A percentile compares a stretch with the other conserved stretches of the same genome.
phyloP scores from a whole-genome alignment of 2,888 invertebrate species.

The Eupeodes luniger region DNA sequence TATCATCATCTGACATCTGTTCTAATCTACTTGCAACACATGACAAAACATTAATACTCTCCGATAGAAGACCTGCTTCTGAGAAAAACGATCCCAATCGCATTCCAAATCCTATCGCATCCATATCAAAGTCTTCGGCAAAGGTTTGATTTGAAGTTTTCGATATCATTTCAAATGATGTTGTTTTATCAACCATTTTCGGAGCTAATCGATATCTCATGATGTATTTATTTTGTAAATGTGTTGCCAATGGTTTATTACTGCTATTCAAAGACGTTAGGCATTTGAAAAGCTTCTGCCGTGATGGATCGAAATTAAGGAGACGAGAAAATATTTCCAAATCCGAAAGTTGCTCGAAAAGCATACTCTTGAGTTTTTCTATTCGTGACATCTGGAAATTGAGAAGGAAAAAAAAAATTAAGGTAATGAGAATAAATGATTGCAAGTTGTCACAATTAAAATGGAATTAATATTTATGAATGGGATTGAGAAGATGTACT shows the following conservation, averaged over 20 bases:
- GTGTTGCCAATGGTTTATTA: conserved; percentile 80
- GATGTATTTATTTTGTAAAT: conserved; percentile 80
- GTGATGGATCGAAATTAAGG: conserved; percentile 81
- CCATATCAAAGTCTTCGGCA: conserved; percentile 77
- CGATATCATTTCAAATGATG: conserved; percentile 66
- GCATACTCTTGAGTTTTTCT: conserved; percentile 80
- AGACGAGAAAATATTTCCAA: conserved; percentile 82
- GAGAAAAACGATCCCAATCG: conserved; percentile 90
- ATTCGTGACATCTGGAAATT: conserved; percentile 81
- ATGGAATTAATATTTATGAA: conserved; percentile 57
- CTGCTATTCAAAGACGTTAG: conserved; percentile 81
- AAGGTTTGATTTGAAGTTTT: conserved; percentile 65
- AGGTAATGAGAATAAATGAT: background rate
- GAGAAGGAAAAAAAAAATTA: conserved; percentile 9
- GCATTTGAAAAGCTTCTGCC: conserved; percentile 82
- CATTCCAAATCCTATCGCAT: conserved; percentile 81
- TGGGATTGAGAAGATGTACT: background rate
- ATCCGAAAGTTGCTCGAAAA: conserved; percentile 82
- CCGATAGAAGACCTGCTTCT: conserved; percentile 94
- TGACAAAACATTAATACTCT: conserved; percentile 90
- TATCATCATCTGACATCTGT: conserved; percentile 85
- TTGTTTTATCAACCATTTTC: conserved; percentile 60
- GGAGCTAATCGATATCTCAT: conserved; percentile 78
- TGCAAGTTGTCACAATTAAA: conserved; percentile 55
- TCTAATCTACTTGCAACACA: conserved; percentile 88